Percentiles rank a stretch among this genome's conserved stretches.
phyloP scores from a whole-genome alignment of 2,113 vertebrate species.

The Pseudorhombus dupliciocellatus region DNA sequence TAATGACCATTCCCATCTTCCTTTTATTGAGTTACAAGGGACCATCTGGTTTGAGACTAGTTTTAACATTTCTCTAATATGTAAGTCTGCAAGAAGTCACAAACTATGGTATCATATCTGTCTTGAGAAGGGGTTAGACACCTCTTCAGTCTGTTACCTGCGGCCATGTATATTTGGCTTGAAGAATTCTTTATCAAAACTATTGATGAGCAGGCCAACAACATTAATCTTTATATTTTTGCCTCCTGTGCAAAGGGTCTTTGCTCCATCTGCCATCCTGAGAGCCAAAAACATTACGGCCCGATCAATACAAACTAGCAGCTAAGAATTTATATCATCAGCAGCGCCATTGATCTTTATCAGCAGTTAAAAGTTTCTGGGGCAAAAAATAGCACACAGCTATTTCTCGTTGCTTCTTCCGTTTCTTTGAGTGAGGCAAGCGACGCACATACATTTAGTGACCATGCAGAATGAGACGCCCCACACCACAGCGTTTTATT shows the following conservation, averaged over 20 bases:
- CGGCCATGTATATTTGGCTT: constrained; percentile 47
- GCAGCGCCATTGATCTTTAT: constrained; percentile 78
- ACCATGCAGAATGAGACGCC: constrained; percentile 17
- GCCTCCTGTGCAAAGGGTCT: constrained; percentile 38
- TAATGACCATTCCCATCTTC: too few relatives aligned
- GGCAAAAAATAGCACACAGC: constrained; percentile 63
- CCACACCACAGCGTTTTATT: constrained; percentile 32
- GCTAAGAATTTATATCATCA: constrained; percentile 80
- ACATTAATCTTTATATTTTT: constrained; percentile 62
- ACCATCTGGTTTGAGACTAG: too few relatives aligned
- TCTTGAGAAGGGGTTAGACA: constrained; percentile 16
- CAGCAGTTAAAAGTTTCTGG: constrained; percentile 76
- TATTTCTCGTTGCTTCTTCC: constrained; percentile 52
- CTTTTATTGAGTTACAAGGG: not conserved
- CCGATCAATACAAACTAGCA: constrained; percentile 81
- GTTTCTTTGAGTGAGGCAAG: constrained; percentile 52
- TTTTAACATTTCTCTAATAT: not conserved
- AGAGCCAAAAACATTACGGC: constrained; percentile 72
- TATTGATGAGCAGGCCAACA: constrained; percentile 53
- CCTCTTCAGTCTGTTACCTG: constrained; percentile 33
- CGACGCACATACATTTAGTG: constrained; percentile 50
- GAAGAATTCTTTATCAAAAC: constrained; percentile 55
- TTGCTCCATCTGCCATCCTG: constrained; percentile 58
- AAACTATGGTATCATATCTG: constrained; percentile 6
- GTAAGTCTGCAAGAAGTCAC: not conserved